A percentile compares a stretch with the other conserved stretches of the same genome.
Conservation (phyloP, 2,888 invertebrate species). For the Tenthredo notha region DNA sequence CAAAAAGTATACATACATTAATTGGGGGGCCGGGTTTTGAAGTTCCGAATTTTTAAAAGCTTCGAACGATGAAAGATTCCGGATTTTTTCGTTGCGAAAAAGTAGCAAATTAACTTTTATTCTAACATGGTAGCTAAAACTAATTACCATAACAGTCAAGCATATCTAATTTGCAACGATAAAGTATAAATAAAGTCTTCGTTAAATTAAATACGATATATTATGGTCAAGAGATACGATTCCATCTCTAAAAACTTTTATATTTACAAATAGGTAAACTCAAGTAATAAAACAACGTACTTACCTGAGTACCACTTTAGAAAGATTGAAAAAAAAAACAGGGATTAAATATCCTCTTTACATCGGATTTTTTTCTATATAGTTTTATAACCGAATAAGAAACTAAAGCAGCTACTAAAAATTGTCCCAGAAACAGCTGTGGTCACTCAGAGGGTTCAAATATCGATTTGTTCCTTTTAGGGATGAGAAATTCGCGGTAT, state of each 20-base stretch:
- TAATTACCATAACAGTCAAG: not conserved
- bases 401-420: not conserved
- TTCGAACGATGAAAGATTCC: too few relatives aligned
- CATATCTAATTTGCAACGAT: not conserved
- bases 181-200: not conserved
- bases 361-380: not conserved
- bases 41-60: too few relatives aligned
- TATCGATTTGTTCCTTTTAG: not conserved
- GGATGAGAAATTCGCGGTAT: not conserved
- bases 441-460: not conserved
- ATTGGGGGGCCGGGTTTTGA: too few relatives aligned
- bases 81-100: not conserved
- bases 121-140: not conserved
- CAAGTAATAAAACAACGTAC: too few relatives aligned
- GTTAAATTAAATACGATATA: not conserved
- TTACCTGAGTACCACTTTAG: too few relatives aligned
- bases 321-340: not conserved
- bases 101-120: slow-evolving; percentile 1
- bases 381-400: not conserved
- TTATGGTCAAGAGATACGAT: not conserved
- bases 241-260: not conserved
- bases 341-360: too few relatives aligned
- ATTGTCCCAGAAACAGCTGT: not conserved
- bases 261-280: too few relatives aligned
- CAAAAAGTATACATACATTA: too few relatives aligned